Evolutionary conservation across 2,113 vertebrate species (phyloP).

Genomic region (Rhinolophus ferrumequinum): DNA sequence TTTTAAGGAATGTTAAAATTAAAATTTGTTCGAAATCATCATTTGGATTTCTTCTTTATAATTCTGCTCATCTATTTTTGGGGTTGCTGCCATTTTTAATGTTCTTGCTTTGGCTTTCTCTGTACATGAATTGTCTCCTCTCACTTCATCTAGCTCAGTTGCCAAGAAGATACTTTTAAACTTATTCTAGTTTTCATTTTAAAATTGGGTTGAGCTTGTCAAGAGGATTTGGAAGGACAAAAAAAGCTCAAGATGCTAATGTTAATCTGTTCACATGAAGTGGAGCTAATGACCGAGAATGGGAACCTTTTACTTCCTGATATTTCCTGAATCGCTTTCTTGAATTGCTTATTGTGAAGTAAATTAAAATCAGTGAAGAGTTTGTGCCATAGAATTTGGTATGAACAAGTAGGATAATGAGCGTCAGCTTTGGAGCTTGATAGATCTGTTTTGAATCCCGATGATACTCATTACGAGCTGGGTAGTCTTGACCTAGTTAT

Average conservation of each 20-base stretch:
- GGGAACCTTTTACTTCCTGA: background rate
- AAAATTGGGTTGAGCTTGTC: slow-evolving; percentile 30
- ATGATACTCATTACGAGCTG: background rate
- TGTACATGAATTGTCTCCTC: background rate
- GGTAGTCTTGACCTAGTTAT: background rate
- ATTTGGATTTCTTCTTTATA: slow-evolving; percentile 37
- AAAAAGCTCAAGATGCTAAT: background rate
- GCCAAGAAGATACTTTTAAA: slow-evolving; percentile 11
- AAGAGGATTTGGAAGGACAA: background rate
- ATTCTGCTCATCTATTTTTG: background rate
- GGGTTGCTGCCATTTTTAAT: background rate
- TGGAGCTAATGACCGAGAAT: background rate
- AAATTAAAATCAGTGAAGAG: background rate
- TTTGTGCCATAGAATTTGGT: background rate
- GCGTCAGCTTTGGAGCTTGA: background rate
- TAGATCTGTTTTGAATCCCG: background rate
- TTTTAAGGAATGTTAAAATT: slow-evolving; percentile 60
- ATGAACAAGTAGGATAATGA: background rate
- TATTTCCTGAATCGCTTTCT: slow-evolving; percentile 9
- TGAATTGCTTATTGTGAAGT: slow-evolving; percentile 36
- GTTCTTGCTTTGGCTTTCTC: background rate
- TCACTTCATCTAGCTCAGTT: slow-evolving; percentile 23
- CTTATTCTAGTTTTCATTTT: slow-evolving; percentile 25
- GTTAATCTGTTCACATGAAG: background rate
- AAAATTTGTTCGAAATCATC: slow-evolving; percentile 17